Evolutionary conservation across 2,888 invertebrate genomes (phyloP).

Genomic region (Xylota sylvarum): DNA sequence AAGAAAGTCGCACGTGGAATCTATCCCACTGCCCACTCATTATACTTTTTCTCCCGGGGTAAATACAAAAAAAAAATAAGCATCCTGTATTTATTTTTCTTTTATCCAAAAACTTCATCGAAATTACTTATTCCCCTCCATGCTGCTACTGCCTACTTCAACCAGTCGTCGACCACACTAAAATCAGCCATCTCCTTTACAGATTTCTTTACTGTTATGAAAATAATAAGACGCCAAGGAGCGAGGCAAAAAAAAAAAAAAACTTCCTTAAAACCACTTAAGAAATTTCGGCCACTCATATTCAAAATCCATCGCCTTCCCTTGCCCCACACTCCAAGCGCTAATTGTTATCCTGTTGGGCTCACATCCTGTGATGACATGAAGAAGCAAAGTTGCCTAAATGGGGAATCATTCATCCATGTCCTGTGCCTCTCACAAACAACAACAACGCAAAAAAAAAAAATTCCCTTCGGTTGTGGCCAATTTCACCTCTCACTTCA

Average conservation of each 20-base stretch:
- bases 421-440: not conserved
- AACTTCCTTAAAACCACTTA: conserved; percentile 52
- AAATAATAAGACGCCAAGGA: not conserved
- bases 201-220: conserved; percentile 6
- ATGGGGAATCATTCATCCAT: conserved; percentile 56
- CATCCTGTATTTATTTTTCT: conserved; percentile 21
- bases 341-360: conserved; percentile 48
- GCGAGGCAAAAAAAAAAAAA: not conserved
- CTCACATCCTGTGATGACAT: conserved; percentile 48
- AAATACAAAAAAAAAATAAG: not conserved
- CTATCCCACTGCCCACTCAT: not conserved
- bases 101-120: conserved; percentile 25
- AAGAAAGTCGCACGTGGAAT: conserved; percentile 2
- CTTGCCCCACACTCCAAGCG: not conserved
- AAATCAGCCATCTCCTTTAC: conserved; percentile 18
- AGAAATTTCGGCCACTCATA: conserved; percentile 46
- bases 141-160: not conserved
- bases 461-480: conserved; percentile 44
- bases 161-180: conserved; percentile 16
- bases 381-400: conserved; percentile 45
- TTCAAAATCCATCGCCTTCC: conserved; percentile 53
- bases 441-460: not conserved
- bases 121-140: conserved; percentile 20
- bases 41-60: not conserved
- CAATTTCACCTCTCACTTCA: conserved; percentile 42